These are phyloP conservation scores for Pelvicachromis taeniatus DNA, from an alignment of 2,113 vertebrate genomes.

Conservation along the genomic window DNA sequence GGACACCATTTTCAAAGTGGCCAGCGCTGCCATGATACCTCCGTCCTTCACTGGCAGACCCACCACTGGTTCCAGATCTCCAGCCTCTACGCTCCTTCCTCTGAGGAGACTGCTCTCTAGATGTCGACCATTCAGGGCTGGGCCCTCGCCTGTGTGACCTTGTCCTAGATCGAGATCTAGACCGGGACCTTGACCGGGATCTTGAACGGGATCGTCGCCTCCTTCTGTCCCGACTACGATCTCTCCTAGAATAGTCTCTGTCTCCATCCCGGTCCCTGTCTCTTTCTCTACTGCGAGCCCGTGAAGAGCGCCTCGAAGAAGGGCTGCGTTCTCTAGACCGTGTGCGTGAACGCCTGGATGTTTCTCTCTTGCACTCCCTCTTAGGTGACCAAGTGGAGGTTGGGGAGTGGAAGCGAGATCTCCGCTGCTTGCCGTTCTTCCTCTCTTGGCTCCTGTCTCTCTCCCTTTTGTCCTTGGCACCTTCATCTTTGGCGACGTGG, in stretches of 20 bases:
- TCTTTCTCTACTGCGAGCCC: constrained; percentile 78
- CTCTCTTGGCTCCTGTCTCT: constrained; percentile 50
- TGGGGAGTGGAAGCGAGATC: constrained; percentile 92
- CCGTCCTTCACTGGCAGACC: constrained; percentile 73
- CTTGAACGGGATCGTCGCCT: constrained; percentile 74
- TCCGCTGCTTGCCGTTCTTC: constrained; percentile 65
- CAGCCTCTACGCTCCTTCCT: constrained; percentile 80
- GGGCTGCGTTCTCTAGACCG: constrained; percentile 70
- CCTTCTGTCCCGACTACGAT: constrained; percentile 80
- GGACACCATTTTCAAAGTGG: constrained; percentile 60
- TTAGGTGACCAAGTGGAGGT: constrained; percentile 91
- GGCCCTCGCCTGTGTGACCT: constrained; percentile 74
- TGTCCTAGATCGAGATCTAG: constrained; percentile 80
- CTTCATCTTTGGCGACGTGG: not conserved
- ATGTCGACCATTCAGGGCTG: constrained; percentile 76
- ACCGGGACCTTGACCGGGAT: constrained; percentile 77
- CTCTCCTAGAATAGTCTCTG: constrained; percentile 71
- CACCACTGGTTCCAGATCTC: constrained; percentile 30
- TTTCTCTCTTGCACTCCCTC: constrained; percentile 71
- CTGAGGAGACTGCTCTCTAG: constrained; percentile 79
- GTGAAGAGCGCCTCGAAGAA: constrained; percentile 75
- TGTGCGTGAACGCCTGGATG: constrained; percentile 74
- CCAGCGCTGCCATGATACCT: constrained; percentile 74
- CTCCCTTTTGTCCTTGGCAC: constrained; percentile 7
- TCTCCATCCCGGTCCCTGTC: constrained; percentile 60